Evolutionary conservation across 2,113 vertebrate genomes (phyloP).

Genomic region (Dromaius novaehollandiae): DNA sequence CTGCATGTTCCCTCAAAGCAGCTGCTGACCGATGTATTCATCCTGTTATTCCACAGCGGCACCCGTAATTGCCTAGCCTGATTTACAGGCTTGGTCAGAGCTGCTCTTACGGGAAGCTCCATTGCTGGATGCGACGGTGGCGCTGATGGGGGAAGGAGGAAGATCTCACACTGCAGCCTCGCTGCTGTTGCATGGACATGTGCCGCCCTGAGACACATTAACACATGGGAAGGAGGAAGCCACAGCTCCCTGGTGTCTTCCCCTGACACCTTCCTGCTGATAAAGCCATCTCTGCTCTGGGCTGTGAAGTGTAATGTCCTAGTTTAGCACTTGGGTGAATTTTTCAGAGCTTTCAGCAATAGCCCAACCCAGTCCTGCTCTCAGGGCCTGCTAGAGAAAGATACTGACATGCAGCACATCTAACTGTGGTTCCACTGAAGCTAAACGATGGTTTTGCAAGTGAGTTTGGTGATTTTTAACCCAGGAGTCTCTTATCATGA

Average conservation of each 20-base stretch:
- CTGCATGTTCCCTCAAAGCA: background rate
- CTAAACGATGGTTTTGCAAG: background rate
- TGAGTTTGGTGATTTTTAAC: background rate
- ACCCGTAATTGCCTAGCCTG: conserved; percentile 18
- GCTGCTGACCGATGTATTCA: background rate
- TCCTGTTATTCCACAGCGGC: background rate
- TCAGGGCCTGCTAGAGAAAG: background rate
- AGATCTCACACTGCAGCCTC: background rate
- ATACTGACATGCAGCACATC: background rate
- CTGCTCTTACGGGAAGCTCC: background rate
- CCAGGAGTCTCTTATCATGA: background rate
- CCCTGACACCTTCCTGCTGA: background rate
- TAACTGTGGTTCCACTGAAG: background rate
- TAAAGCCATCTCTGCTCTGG: background rate
- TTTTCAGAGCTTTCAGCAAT: background rate
- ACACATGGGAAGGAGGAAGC: background rate
- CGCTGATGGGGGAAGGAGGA: background rate
- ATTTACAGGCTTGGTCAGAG: background rate
- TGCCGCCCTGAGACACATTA: background rate
- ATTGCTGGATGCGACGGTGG: background rate
- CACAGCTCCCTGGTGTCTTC: background rate
- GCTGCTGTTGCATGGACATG: background rate
- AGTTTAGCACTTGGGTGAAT: background rate
- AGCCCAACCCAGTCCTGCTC: background rate
- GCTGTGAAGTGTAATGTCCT: background rate